Percentiles rank a stretch among this genome's conserved stretches.
These are phyloP conservation scores for Caenorhabditis parvicauda DNA, from an alignment of 2,888 invertebrate genomes.

Conservation along the genomic window DNA sequence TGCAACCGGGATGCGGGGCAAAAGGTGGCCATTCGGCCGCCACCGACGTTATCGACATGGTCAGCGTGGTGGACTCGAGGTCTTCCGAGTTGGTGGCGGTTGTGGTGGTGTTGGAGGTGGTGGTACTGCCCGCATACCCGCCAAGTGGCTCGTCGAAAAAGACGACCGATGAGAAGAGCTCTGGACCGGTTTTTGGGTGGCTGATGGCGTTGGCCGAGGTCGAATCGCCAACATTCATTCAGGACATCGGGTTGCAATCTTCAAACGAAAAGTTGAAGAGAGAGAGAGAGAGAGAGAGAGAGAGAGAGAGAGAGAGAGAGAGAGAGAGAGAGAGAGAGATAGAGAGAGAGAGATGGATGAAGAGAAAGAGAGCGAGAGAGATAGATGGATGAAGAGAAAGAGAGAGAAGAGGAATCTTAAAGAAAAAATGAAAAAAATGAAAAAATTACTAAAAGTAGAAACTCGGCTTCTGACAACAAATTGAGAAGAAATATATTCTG, in stretches of 20 bases:
- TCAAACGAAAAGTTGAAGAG: background rate
- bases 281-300: background rate
- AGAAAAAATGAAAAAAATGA: background rate
- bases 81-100: no score
- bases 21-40: no score
- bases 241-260: no score
- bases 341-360: slow-evolving; percentile 2
- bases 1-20: no score
- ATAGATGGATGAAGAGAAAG: slow-evolving; percentile 2
- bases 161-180: slow-evolving; percentile 25
- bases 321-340: background rate
- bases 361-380: slow-evolving; percentile 6
- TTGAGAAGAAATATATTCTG: no score
- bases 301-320: background rate
- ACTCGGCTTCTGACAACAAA: no score
- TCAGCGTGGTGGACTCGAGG: no score
- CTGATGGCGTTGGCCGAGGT: background rate
- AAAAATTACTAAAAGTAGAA: slow-evolving; percentile 11
- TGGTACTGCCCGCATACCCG: no score
- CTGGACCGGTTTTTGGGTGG: slow-evolving; percentile 21
- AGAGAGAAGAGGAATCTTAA: no score
- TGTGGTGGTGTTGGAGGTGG: no score
- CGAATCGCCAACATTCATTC: background rate
- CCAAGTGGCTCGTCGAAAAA: no score
- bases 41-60: no score